phyloP scores from a whole-genome alignment of 2,113 vertebrate species.

The Saimiri boliviensis region DNA sequence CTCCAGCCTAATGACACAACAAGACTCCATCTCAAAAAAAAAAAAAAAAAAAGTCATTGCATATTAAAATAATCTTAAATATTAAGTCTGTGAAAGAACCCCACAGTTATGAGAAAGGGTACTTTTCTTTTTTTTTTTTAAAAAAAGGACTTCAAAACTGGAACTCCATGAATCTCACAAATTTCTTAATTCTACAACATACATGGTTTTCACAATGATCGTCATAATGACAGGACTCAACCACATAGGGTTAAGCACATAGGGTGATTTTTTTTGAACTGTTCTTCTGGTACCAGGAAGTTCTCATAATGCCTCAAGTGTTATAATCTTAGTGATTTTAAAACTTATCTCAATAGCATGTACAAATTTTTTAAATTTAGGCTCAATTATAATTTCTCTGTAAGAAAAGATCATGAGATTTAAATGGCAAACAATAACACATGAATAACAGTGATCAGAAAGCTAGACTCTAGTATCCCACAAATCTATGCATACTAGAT shows the following conservation, averaged over 20 bases:
- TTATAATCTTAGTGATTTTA: conserved; percentile 15
- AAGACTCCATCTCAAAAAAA: no score
- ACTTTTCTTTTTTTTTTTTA: conserved; percentile 9
- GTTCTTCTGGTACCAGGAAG: neutral
- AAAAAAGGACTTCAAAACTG: neutral
- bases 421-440: neutral
- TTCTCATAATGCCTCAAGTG: neutral
- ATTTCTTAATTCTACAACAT: neutral
- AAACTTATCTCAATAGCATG: neutral
- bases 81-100: neutral
- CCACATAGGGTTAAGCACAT: neutral
- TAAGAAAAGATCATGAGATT: neutral
- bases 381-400: conserved; percentile 8
- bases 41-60: no score
- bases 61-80: conserved; percentile 14
- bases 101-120: neutral
- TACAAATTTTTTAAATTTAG: neutral
- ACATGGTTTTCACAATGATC: neutral
- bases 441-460: conserved; percentile 1
- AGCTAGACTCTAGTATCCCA: neutral
- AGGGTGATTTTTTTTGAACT: neutral
- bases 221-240: neutral
- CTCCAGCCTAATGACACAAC: no score
- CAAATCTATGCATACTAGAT: neutral
- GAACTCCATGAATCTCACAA: neutral